These are phyloP conservation scores for Sylvilagus bachmani DNA, from an alignment of 2,113 vertebrate genomes.

Conservation along the genomic window DNA sequence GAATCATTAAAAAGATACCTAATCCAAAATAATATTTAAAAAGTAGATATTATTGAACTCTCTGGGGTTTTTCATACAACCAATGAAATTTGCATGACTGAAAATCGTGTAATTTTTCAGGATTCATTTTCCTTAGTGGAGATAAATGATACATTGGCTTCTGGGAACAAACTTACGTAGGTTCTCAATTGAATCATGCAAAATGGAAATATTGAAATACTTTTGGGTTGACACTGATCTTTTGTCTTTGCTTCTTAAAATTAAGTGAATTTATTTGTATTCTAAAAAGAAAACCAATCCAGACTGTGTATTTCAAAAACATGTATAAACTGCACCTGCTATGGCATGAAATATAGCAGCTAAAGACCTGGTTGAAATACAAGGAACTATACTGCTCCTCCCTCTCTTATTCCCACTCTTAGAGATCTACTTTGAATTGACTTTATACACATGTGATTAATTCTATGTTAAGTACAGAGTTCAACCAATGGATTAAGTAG, in stretches of 20 bases:
- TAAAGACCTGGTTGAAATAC: not conserved
- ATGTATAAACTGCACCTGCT: not conserved
- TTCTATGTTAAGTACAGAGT: too few species aligned
- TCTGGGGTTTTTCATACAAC: constrained; percentile 76
- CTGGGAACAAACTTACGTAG: constrained; percentile 84
- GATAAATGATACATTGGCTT: constrained; percentile 81
- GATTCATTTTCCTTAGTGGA: constrained; percentile 81
- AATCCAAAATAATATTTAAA: too few species aligned
- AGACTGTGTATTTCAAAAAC: not conserved
- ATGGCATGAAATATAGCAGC: not conserved
- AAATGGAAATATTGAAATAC: constrained; percentile 84
- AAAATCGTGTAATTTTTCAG: constrained; percentile 80
- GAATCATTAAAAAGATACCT: too few species aligned
- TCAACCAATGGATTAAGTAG: too few species aligned
- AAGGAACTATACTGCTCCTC: too few species aligned
- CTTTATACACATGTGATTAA: too few species aligned
- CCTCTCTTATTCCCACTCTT: too few species aligned
- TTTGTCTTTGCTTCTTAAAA: constrained; percentile 85
- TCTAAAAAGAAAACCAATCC: constrained; percentile 42
- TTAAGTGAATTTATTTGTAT: constrained; percentile 88
- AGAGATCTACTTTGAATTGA: too few species aligned
- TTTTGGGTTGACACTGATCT: constrained; percentile 82
- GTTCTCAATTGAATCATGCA: constrained; percentile 76
- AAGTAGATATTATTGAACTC: constrained; percentile 77
- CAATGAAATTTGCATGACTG: constrained; percentile 82